Percentiles rank a stretch among this genome's conserved stretches.
These are phyloP conservation scores for Nephrotoma flavescens DNA, from an alignment of 2,888 invertebrate genomes.

Conservation along the genomic window DNA sequence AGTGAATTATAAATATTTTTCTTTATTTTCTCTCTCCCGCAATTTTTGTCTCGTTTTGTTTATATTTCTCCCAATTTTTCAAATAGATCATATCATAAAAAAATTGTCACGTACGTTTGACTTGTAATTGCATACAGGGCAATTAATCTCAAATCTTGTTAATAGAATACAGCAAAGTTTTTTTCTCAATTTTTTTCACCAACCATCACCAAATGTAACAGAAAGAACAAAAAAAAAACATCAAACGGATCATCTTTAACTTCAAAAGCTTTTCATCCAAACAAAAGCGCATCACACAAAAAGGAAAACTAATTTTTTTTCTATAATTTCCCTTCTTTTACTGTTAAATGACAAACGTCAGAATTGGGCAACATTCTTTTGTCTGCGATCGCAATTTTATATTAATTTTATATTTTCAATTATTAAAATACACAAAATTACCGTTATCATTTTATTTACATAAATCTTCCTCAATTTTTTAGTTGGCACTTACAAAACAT, in stretches of 20 bases:
- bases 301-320: not conserved
- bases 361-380: not conserved
- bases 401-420: not conserved
- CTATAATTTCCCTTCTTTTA: not conserved
- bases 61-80: not conserved
- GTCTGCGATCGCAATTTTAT: not conserved
- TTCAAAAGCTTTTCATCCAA: not conserved
- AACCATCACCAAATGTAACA: not conserved
- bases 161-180: not conserved
- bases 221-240: not conserved
- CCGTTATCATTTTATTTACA: not conserved
- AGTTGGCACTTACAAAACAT: slow-evolving; percentile 68
- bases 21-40: not conserved
- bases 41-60: not conserved
- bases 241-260: not conserved
- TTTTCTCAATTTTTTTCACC: not conserved
- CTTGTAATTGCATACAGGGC: not conserved
- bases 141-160: not conserved
- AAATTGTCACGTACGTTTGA: not conserved
- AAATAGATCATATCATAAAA: not conserved
- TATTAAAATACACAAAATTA: not conserved
- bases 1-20: not conserved
- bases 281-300: not conserved
- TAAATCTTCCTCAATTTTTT: slow-evolving; percentile 5
- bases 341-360: not conserved